These are phyloP conservation scores for Etia nguti DNA, from an alignment of 2,113 vertebrate species.

Conservation along the genomic window DNA sequence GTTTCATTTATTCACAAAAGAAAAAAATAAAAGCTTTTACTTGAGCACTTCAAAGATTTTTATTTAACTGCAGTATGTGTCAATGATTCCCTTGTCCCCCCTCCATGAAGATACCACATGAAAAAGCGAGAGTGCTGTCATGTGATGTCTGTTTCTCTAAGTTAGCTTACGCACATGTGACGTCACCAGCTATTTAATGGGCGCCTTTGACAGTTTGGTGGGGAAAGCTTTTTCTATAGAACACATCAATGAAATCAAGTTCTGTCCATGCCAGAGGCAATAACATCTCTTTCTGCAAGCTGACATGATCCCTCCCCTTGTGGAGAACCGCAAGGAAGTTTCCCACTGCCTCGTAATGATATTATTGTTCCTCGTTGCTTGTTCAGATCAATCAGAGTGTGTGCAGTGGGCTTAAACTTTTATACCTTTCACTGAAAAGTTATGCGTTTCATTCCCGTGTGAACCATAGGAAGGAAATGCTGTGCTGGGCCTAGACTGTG, in stretches of 20 bases:
- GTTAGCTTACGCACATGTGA: constrained; percentile 64
- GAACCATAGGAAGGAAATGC: not conserved
- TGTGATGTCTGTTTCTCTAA: constrained; percentile 59
- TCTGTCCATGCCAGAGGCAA: not conserved
- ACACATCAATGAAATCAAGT: constrained; percentile 36
- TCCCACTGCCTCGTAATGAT: not conserved
- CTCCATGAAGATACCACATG: constrained; percentile 29
- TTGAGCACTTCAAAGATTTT: not conserved
- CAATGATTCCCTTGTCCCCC: not conserved
- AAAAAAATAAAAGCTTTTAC: not conserved
- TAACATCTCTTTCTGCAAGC: not conserved
- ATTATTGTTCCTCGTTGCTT: not conserved
- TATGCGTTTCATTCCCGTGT: not conserved
- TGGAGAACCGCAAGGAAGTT: not conserved
- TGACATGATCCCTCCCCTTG: not conserved
- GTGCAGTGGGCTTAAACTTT: not conserved
- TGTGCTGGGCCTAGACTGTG: not conserved
- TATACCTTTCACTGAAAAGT: not conserved
- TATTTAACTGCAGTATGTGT: not conserved
- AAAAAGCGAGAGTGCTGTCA: constrained; percentile 47
- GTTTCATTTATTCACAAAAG: not conserved
- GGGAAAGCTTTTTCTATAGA: not conserved
- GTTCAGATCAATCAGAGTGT: not conserved
- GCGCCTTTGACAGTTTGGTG: constrained; percentile 31
- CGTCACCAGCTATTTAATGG: constrained; percentile 52